Conservation (phyloP, 2,797 vertebrate species). For the Argya squamiceps region DNA sequence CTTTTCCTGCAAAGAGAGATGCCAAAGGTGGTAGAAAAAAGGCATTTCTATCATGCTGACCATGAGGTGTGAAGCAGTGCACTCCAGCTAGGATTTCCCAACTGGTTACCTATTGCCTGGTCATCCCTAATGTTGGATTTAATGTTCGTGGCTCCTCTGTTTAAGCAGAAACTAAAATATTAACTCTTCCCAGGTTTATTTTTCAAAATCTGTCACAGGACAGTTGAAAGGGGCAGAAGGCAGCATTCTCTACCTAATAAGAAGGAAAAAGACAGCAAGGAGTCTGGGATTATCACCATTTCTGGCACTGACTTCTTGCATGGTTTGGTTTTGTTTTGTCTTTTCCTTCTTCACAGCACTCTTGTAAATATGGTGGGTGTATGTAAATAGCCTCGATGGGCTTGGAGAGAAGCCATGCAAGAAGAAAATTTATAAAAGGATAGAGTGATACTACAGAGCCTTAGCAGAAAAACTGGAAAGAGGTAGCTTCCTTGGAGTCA, state of each 20-base stretch:
- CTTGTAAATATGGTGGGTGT: constrained; percentile 50
- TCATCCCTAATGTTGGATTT: background rate
- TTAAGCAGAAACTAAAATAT: background rate
- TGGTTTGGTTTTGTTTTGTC: constrained; percentile 32
- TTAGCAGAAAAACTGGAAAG: background rate
- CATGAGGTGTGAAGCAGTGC: background rate
- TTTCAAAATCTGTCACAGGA: background rate
- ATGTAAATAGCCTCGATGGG: constrained; percentile 16
- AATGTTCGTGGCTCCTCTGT: background rate
- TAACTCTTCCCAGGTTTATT: background rate
- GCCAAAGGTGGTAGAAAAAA: background rate
- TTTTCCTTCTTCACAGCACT: constrained; percentile 54
- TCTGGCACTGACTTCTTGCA: constrained; percentile 32
- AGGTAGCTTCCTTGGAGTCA: background rate
- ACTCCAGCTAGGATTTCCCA: background rate
- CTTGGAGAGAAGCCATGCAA: constrained; percentile 30
- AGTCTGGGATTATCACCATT: background rate
- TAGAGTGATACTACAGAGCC: background rate
- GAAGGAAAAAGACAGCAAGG: background rate
- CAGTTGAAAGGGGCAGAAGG: background rate
- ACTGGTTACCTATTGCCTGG: background rate
- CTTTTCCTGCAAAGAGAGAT: background rate
- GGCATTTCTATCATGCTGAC: background rate
- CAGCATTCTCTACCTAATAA: background rate
- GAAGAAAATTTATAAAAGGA: background rate